Base-by-base conservation (phyloP, 2,888 invertebrate species). In the Amiota communis region DNA sequence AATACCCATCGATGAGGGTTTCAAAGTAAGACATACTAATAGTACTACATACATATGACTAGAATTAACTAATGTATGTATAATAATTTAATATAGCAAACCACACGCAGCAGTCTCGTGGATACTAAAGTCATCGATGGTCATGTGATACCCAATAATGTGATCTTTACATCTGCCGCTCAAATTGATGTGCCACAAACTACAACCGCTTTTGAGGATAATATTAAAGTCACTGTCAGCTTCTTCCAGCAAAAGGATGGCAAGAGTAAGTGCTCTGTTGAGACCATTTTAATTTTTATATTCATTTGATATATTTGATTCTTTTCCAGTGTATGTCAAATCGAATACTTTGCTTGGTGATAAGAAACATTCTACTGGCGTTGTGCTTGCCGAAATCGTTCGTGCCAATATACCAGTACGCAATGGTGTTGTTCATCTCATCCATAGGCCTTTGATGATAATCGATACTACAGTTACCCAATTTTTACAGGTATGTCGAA, bases 371-470 rank as follows among this genome's bases (percentile, higher is more conserved):
- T 92, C 94, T 13, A 92, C 93, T 71, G 97, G 97, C 11, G 95
- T 96, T 3, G 97, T 97, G 1, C 90, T 97, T 77, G 95, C 97
- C 1, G 95, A 96, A 89, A 95, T 98, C 76, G 94, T 97, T 10
- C 93, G 94, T 87, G 95, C 95, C 49, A 97, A 98, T 89, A 97
- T 98, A 79, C 97, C 97, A 0, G 96, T 97, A 47, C 94, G 93
- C 86, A 98, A 97, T 86, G 97, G 98, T 49, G 97, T 98, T 0
- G 94, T 98, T 6, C 98, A 98, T 90, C 93, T 98, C 77, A 97
- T 98, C 80, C 95, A 96, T 84, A 93, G 96, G 78, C 97, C 97
- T 0, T 91, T 98, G 15, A 96, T 97, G 95, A 94, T 97, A 74
- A 95, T 97, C 70, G 97, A 97, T 86, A 95, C 95, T n/a, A 94